Conservation (phyloP, 2,888 invertebrate species). For the Megalurothrips usitatus region DNA sequence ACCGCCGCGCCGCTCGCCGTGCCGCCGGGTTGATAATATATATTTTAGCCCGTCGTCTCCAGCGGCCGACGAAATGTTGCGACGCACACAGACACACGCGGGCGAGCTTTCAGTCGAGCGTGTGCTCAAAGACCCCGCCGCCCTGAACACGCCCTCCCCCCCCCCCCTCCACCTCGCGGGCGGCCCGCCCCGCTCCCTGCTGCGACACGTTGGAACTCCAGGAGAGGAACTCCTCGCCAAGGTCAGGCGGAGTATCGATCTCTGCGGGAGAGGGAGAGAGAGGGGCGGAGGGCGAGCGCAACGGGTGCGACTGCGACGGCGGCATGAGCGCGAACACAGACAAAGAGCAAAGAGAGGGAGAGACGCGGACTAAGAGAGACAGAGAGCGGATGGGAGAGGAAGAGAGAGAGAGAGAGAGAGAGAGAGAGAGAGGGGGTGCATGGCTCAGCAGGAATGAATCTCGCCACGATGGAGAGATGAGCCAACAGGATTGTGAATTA, state of each 20-base stretch:
- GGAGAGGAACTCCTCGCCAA: constrained; percentile 12
- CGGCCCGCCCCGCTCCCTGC: background rate
- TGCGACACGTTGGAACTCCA: constrained; percentile 23
- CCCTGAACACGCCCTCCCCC: background rate
- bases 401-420: background rate
- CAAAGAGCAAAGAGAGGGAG: background rate
- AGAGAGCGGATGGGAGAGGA: background rate
- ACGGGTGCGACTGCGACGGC: background rate
- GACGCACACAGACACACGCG: too few species aligned
- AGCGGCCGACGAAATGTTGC: too few species aligned
- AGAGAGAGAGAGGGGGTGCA: background rate
- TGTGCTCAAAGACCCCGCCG: too few species aligned
- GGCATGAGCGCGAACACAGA: too few species aligned
- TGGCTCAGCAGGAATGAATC: background rate
- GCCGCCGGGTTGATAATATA: too few species aligned
- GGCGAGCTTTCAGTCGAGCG: too few species aligned
- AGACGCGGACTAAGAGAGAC: background rate
- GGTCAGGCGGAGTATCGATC: constrained; percentile 25
- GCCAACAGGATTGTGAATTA: too few species aligned
- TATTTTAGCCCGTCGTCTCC: too few species aligned
- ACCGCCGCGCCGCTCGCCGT: too few species aligned
- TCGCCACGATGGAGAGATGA: background rate
- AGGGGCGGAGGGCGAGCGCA: background rate
- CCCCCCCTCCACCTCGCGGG: background rate
- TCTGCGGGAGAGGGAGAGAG: background rate